A percentile compares a stretch with the other conserved stretches of the same genome.
These are phyloP conservation scores for Hemicrepidius hirtus DNA, from an alignment of 2,888 invertebrate species.

Conservation along the genomic window DNA sequence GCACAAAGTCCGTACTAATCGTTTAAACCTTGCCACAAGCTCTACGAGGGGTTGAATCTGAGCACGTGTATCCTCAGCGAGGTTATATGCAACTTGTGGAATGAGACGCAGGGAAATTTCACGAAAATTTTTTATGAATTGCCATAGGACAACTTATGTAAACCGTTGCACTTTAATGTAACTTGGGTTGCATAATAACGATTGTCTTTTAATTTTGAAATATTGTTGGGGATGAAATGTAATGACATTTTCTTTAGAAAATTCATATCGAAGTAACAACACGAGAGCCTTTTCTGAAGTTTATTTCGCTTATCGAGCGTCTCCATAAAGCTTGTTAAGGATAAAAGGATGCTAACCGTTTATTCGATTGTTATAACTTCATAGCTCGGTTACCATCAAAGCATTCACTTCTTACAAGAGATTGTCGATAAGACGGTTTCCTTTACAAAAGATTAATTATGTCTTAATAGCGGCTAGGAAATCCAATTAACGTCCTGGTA, in stretches of 20 bases:
- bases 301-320: constrained; percentile 36
- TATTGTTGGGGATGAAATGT: no score
- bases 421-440: constrained; percentile 38
- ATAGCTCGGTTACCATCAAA: constrained; percentile 43
- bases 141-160: no score
- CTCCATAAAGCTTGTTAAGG: constrained; percentile 47
- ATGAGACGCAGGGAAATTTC: constrained; percentile 46
- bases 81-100: constrained; percentile 60
- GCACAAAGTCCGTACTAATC: constrained; percentile 61
- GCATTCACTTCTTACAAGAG: constrained; percentile 42
- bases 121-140: no score
- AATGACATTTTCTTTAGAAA: constrained; percentile 12
- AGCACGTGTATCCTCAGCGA: constrained; percentile 44
- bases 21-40: constrained; percentile 56
- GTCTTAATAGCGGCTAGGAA: constrained; percentile 38
- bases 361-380: constrained; percentile 43
- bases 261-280: constrained; percentile 37
- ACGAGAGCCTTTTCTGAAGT: constrained; percentile 26
- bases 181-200: no score
- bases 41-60: constrained; percentile 40
- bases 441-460: constrained; percentile 45
- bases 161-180: no score
- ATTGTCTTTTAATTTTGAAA: no score
- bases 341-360: constrained; percentile 43
- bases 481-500: constrained; percentile 38